These are phyloP conservation scores for Meloidogyne floridensis DNA, from an alignment of 1,140 invertebrate species.

Conservation along the genomic window DNA sequence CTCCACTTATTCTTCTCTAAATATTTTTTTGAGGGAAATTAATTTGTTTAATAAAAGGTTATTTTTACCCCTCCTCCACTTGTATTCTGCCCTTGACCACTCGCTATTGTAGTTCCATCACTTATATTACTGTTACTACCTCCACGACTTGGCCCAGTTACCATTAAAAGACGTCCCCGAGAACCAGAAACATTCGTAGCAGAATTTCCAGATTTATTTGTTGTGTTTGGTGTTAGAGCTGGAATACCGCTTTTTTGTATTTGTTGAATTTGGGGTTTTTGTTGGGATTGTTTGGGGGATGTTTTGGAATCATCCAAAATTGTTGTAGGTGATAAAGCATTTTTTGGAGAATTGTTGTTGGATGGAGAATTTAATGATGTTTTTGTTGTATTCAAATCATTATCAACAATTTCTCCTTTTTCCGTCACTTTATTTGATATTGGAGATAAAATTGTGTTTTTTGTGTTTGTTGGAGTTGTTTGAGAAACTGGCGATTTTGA, in stretches of 20 bases:
- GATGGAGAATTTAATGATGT: background rate
- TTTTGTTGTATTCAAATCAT: slow-evolving; percentile 16
- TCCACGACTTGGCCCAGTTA: background rate
- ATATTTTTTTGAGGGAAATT: too few relatives aligned
- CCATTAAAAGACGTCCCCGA: slow-evolving; percentile 24
- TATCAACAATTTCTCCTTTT: background rate
- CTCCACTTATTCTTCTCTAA: background rate
- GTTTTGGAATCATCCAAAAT: slow-evolving; percentile 7
- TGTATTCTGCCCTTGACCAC: background rate
- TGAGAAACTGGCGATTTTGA: background rate
- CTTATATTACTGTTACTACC: slow-evolving; percentile 7
- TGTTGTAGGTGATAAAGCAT: background rate
- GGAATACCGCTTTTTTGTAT: background rate
- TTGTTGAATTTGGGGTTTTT: background rate
- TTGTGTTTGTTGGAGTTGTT: background rate
- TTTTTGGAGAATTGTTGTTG: background rate
- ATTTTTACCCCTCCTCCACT: background rate
- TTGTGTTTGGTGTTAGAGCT: slow-evolving; percentile 8
- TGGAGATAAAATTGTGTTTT: slow-evolving; percentile 3
- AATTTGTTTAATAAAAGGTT: background rate
- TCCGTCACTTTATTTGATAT: background rate
- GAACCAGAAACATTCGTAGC: background rate
- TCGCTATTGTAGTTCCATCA: background rate
- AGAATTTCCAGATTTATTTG: slow-evolving; percentile 13
- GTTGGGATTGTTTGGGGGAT: background rate